phyloP scores from a whole-genome alignment of 2,113 vertebrate species.

The Athene noctua region DNA sequence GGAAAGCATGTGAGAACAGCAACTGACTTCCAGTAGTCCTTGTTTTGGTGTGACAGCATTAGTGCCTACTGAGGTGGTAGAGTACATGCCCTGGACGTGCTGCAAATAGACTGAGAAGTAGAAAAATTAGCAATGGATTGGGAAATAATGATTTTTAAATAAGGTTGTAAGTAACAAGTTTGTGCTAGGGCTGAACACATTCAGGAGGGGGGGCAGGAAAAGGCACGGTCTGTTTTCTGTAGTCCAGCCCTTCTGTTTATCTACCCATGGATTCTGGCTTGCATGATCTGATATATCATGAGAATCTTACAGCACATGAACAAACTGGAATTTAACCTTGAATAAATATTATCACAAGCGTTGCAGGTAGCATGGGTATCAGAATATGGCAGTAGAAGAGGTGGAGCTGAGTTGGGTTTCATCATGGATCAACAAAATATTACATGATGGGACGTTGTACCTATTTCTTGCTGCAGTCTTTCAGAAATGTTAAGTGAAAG shows the following conservation, averaged over 20 bases:
- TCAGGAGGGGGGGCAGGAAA: not conserved
- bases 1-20: not conserved
- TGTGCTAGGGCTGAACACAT: not conserved
- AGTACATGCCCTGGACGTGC: not conserved
- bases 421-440: not conserved
- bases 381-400: not conserved
- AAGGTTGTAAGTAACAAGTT: not conserved
- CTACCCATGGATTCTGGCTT: rapidly evolving
- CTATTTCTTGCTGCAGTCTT: not conserved
- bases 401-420: not conserved
- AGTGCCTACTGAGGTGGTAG: not conserved
- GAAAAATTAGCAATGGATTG: not conserved
- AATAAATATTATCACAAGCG: rapidly evolving
- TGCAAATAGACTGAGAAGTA: not conserved
- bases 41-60: not conserved
- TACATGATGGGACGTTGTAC: not conserved
- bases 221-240: rapidly evolving
- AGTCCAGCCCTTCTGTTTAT: not conserved
- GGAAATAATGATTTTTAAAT: not conserved
- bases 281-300: not conserved
- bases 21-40: not conserved
- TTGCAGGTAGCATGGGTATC: not conserved
- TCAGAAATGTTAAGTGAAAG: not conserved
- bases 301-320: not conserved
- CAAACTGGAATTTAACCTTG: not conserved